A percentile compares a stretch with the other conserved stretches of the same genome.
phyloP scores from a whole-genome alignment of 2,113 vertebrate species.

The Xenus cinereus region DNA sequence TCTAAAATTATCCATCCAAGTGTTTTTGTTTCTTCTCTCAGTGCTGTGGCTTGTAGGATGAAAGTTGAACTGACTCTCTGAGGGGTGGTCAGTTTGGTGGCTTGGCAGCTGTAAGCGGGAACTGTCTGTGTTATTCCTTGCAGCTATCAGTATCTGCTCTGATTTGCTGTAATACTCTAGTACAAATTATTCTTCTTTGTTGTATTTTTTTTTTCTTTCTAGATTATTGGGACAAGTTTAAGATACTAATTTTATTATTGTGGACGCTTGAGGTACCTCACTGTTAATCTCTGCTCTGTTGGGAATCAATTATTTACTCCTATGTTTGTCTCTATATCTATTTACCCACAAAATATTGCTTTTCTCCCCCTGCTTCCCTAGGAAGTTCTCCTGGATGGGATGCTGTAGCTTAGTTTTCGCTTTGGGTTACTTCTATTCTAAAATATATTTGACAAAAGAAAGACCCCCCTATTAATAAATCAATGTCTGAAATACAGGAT shows the following conservation, averaged over 20 bases:
- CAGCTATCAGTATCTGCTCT: not conserved
- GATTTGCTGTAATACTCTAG: not conserved
- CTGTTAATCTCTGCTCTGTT: not conserved
- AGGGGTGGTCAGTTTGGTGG: not conserved
- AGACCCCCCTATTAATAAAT: not conserved
- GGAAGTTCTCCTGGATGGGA: not conserved
- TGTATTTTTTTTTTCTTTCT: not conserved
- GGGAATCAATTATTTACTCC: not conserved
- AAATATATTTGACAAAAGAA: not conserved
- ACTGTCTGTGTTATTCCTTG: not conserved
- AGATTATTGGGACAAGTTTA: not conserved
- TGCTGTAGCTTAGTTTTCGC: not conserved
- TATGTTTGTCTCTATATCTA: not conserved
- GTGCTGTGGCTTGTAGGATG: not conserved
- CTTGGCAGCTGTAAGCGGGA: not conserved
- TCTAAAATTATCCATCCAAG: not conserved
- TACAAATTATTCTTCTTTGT: not conserved
- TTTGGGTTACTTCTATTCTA: not conserved
- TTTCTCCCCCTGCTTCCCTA: not conserved
- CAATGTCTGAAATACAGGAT: accelerated
- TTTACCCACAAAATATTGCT: not conserved
- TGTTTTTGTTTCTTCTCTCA: not conserved
- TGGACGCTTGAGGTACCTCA: not conserved
- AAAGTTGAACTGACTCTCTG: not conserved
- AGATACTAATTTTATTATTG: not conserved